Conservation (phyloP, 2,113 vertebrate species). For the Cinclus cinclus region DNA sequence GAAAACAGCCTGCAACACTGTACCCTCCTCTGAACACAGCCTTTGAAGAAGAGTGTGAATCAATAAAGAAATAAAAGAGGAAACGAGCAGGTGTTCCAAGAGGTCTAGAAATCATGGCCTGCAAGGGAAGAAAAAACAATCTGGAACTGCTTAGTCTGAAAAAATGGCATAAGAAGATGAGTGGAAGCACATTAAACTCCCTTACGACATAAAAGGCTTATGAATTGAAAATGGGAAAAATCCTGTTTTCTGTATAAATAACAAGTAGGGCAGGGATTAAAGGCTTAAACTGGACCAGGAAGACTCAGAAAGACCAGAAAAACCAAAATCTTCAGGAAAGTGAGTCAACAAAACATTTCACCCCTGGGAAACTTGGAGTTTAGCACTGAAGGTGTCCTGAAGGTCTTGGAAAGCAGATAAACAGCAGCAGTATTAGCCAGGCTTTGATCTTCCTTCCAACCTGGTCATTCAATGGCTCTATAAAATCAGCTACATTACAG, state of each 20-base stretch:
- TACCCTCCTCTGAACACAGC: not conserved
- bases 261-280: conserved; percentile 11
- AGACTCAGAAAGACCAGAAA: not conserved
- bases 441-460: not conserved
- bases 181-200: not conserved
- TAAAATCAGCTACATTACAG: not conserved
- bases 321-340: not conserved
- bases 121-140: not conserved
- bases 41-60: not conserved
- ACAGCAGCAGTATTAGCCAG: not conserved
- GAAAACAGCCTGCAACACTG: not conserved
- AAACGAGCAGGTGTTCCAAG: not conserved
- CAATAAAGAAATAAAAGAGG: not conserved
- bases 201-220: not conserved
- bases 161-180: not conserved
- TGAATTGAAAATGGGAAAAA: not conserved
- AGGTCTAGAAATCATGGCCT: not conserved
- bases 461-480: not conserved
- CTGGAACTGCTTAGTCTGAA: not conserved
- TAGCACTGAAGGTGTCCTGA: not conserved
- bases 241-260: not conserved
- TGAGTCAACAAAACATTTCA: not conserved
- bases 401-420: not conserved
- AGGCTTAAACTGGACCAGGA: not conserved
- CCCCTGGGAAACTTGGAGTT: not conserved